Evolutionary conservation across 2,797 vertebrate species (phyloP).

Genomic region (Lemur catta): DNA sequence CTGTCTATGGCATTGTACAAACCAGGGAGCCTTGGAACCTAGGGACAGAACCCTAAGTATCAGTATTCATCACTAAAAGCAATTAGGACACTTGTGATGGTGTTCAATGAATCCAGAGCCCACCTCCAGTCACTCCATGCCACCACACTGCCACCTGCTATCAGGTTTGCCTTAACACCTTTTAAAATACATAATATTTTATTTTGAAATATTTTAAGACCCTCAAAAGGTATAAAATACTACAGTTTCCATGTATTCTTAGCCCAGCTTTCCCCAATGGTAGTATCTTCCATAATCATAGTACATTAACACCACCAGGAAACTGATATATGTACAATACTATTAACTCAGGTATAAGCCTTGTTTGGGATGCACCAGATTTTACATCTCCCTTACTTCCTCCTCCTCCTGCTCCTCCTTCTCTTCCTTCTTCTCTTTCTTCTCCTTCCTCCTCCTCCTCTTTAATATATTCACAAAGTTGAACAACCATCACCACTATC

Average conservation of each 20-base stretch:
- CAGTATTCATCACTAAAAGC: not conserved
- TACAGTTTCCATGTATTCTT: not conserved
- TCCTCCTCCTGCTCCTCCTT: not conserved
- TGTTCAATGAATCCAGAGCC: not conserved
- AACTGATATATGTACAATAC: not conserved
- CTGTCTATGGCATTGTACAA: not conserved
- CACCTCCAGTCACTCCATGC: fast-evolving
- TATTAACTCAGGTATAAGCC: not conserved
- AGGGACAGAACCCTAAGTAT: not conserved
- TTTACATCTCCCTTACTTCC: not conserved
- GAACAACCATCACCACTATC: not conserved
- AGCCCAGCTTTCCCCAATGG: not conserved
- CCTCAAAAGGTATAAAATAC: not conserved
- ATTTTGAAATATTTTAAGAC: not conserved
- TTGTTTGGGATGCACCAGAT: not conserved
- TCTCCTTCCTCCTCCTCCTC: not conserved
- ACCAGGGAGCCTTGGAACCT: not conserved
- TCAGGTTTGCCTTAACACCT: not conserved
- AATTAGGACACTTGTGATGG: too few relatives aligned
- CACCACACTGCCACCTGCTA: not conserved
- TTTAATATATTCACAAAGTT: not conserved
- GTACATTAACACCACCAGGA: not conserved
- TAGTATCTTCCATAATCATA: not conserved
- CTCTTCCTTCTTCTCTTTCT: not conserved
- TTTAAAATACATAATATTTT: not conserved